Percentiles rank a stretch among this genome's conserved stretches.
Conservation (phyloP, 2,113 vertebrate genomes). For the Nanger granti region DNA sequence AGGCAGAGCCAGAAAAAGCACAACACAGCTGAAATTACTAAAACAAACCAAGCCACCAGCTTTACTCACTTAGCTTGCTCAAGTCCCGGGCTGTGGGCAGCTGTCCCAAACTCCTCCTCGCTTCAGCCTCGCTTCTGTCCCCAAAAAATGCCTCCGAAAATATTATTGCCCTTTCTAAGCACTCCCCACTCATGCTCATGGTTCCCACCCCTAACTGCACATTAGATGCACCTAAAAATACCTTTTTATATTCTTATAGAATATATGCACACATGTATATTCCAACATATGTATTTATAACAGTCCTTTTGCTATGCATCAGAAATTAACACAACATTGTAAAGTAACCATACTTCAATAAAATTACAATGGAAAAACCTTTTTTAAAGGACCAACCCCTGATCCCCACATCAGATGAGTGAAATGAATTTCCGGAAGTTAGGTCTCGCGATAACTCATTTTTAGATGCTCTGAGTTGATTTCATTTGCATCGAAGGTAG, state of each 20-base stretch:
- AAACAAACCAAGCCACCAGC: fast-evolving
- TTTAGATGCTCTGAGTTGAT: background rate
- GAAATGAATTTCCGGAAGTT: background rate
- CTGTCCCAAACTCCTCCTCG: background rate
- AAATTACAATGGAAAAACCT: background rate
- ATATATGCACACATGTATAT: background rate
- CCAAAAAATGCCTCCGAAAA: background rate
- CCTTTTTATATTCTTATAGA: background rate
- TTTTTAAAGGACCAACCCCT: too few relatives aligned
- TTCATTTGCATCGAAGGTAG: background rate
- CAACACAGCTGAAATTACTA: background rate
- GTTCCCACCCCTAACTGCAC: background rate
- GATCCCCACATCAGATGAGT: background rate
- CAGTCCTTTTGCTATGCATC: background rate
- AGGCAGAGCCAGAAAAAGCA: background rate
- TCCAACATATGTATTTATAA: background rate
- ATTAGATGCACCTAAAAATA: fast-evolving
- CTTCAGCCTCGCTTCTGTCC: background rate
- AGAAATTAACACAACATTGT: background rate
- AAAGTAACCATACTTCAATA: background rate
- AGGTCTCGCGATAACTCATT: fast-evolving
- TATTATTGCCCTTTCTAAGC: background rate
- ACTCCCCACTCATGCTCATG: background rate
- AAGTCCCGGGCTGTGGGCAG: background rate
- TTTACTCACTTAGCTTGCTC: background rate